phyloP scores from a whole-genome alignment of 2,888 invertebrate genomes.

The Lissocephala sabroskyi region DNA sequence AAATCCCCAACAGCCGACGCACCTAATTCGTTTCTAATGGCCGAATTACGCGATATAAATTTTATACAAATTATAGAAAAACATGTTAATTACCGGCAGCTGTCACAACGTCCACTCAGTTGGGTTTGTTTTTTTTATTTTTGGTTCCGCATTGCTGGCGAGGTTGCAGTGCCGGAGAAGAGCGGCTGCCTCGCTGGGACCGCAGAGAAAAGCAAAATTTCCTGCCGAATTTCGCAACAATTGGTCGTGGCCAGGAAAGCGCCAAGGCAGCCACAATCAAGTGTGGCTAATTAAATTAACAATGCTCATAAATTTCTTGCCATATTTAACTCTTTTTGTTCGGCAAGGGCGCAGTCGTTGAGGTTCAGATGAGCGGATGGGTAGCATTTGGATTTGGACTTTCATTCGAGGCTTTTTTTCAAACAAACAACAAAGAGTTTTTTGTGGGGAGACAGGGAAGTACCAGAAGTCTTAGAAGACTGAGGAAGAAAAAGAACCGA shows the following conservation, averaged over 20 bases:
- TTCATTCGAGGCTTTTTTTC: too few species aligned
- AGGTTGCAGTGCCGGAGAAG: too few species aligned
- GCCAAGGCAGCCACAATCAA: slow-evolving; percentile 4
- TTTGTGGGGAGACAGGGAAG: too few species aligned
- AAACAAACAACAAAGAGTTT: too few species aligned
- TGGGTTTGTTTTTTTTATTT: slow-evolving; percentile 20
- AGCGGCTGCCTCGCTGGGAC: too few species aligned
- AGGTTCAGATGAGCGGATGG: too few species aligned
- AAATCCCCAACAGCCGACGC: too few species aligned
- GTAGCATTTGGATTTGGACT: too few species aligned
- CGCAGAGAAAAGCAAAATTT: slow-evolving; percentile 14
- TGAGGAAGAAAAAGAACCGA: too few species aligned
- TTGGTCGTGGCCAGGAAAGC: neutral
- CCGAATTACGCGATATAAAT: slow-evolving; percentile 41
- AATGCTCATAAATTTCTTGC: slow-evolving; percentile 24
- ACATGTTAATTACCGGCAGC: slow-evolving; percentile 51
- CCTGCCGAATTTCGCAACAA: slow-evolving; percentile 1
- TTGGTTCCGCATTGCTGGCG: slow-evolving; percentile 46
- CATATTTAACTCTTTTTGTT: too few species aligned
- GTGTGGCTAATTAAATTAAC: slow-evolving; percentile 46
- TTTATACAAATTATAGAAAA: slow-evolving; percentile 26
- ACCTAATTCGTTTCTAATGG: slow-evolving; percentile 59
- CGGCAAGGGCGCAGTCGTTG: too few species aligned
- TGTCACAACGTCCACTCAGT: slow-evolving; percentile 38
- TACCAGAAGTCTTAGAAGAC: too few species aligned